Base-by-base conservation (phyloP, 2,113 vertebrate species). In the Megaptera novaeangliae region DNA sequence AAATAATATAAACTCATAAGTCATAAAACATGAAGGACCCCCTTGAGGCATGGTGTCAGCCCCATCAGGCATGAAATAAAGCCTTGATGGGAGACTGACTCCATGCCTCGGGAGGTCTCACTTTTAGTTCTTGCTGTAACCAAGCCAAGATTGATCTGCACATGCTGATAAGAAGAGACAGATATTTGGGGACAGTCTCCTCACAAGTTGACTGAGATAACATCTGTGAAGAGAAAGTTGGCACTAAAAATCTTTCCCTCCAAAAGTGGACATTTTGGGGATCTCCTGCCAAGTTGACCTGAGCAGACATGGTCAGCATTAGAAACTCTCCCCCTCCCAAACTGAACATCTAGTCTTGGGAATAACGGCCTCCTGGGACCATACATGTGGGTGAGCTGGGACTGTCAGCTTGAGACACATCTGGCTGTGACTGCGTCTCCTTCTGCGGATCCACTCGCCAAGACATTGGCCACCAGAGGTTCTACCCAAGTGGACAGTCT, bases 381-480 rank as follows among this genome's bases (percentile, higher is more conserved):
- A 36, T 55, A 34, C 29, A 6, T 52, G 7, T 77, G 74, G 34
- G 20, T 55, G 75, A 55, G 6, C 46, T n/a, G 75, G 34, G 75
- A 36, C 75, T 2, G 0, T 55, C 20, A 4, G 11, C 55, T 49
- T 34, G 46, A 78, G 31, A n/a, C 49, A n/a, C 49, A 78, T 8
- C 11, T 78, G 11, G 11, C 34, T n/a, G 75, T 55, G 49, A 78
- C 75, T 78, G 21, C 75, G 14, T 13, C 20, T 78, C 34, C 11
- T 25, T 25, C 3, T 78, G 49, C 55, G 31, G 3, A 14, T 78
- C 6, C 1, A 0, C 0, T 31, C 6, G 3, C 63, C 63, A 64
- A 31, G 63, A 18, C 63, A 64, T 64, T 31, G 27, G 27, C 12
- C 29, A 14, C 49, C 74, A 77, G 75, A 78, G 49, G 49, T 34